phyloP scores from a whole-genome alignment of 2,888 invertebrate species.

The Heliconius cydno region DNA sequence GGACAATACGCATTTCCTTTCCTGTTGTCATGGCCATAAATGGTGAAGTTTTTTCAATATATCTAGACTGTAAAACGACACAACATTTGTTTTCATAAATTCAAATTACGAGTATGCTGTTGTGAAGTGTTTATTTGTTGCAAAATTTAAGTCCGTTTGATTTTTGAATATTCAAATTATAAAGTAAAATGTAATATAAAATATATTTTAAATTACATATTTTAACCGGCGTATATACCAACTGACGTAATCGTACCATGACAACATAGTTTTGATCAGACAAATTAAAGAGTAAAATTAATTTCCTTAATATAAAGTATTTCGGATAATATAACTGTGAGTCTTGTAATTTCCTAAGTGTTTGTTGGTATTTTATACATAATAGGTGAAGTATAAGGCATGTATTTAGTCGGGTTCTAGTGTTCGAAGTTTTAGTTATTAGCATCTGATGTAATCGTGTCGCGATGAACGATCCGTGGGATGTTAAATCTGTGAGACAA shows the following conservation, averaged over 20 bases:
- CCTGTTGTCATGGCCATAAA: constrained; percentile 24
- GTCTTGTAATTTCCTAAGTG: constrained; percentile 38
- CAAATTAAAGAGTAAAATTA: constrained; percentile 53
- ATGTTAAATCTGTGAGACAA: constrained; percentile 74
- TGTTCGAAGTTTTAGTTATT: constrained; percentile 15
- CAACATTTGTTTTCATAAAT: constrained; percentile 22
- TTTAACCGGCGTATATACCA: constrained; percentile 49
- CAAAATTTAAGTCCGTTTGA: not conserved
- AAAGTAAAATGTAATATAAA: constrained; percentile 23
- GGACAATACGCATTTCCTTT: not conserved
- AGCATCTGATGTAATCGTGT: constrained; percentile 34
- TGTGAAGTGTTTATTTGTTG: constrained; percentile 17
- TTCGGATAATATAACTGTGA: constrained; percentile 30
- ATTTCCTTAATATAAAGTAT: constrained; percentile 47
- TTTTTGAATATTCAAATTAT: not conserved
- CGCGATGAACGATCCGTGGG: constrained; percentile 79
- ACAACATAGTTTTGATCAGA: constrained; percentile 61
- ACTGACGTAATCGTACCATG: constrained; percentile 78
- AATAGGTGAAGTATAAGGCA: not conserved
- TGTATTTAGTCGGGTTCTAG: constrained; percentile 5
- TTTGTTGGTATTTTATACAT: not conserved
- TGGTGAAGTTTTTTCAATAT: constrained; percentile 26
- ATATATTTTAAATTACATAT: constrained; percentile 23
- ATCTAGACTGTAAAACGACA: constrained; percentile 3
- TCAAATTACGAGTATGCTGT: constrained; percentile 15